phyloP scores from a whole-genome alignment of 1,140 invertebrate genomes.

The Platorchestia sp. region DNA sequence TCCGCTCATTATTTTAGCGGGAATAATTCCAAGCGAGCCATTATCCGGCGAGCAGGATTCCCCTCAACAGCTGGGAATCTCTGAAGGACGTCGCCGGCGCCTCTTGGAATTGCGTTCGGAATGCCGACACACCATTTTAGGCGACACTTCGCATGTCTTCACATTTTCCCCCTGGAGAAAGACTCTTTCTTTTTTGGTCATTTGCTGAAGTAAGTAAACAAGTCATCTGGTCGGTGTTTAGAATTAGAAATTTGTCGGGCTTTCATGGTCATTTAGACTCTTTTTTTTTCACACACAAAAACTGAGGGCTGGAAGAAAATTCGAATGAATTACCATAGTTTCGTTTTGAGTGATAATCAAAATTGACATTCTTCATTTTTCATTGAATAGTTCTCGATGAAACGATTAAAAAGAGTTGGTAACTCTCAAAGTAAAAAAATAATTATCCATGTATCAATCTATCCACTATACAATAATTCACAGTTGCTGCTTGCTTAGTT shows the following conservation, averaged over 20 bases:
- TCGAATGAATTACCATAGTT: not conserved
- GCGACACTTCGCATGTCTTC: not conserved
- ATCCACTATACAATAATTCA: too few species aligned
- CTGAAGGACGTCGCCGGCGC: not conserved
- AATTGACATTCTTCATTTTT: not conserved
- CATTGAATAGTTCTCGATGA: too few species aligned
- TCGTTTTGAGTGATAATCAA: not conserved
- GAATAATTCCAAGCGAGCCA: constrained; percentile 37
- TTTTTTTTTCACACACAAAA: not conserved
- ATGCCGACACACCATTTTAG: constrained; percentile 2
- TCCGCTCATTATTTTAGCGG: constrained; percentile 27
- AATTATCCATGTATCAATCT: too few species aligned
- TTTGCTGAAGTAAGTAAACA: not conserved
- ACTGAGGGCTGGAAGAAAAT: not conserved
- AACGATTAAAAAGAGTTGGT: too few species aligned
- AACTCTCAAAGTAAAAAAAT: too few species aligned
- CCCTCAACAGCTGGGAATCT: constrained; percentile 35
- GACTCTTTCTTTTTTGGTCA: not conserved
- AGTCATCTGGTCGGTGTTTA: not conserved
- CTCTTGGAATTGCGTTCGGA: constrained; percentile 13
- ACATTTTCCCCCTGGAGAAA: not conserved
- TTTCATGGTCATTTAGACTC: not conserved
- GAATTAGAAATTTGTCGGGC: not conserved
- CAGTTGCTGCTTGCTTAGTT: too few species aligned
- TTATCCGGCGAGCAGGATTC: constrained; percentile 35